Base-by-base conservation (phyloP, 2,113 vertebrate genomes). In the Eublepharis macularius region DNA sequence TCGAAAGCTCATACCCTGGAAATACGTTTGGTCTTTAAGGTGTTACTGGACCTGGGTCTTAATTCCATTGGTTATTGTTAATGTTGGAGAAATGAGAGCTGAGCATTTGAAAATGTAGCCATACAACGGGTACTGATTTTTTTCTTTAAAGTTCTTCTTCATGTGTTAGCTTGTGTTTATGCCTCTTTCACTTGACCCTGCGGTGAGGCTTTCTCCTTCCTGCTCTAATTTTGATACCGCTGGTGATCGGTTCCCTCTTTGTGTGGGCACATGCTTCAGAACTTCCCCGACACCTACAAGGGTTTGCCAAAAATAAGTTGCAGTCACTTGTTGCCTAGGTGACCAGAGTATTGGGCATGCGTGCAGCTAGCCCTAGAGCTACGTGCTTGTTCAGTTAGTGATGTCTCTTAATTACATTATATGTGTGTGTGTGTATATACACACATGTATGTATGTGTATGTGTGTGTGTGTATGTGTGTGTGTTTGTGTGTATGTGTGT, bases 291-390 rank as follows among this genome's bases (percentile, higher is more conserved):
- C 92, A 95, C 94, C 94, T 95, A 95, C 94, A 83, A 86, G 90
- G 91, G 90, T 94, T 85, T 93, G 86, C 94, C 91, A 94, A 96
- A 94, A 94, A 95, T 95, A 95, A 95, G 92, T 94, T 91, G 87
- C 91, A 92, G 92, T 95, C 77, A 84, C 93, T 94, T 93, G 92
- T 96, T 95, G 93, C 94, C 94, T 94, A 94, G 93, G 94, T 87
- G 94, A 95, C 86, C 82, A 88, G 63, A 87, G 90, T 85, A 89
- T 69, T 1, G 90, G 81, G 89, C 80, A 21, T 92, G 90, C 13
- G 82, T 7, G 2, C 86, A 87, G 63, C 73, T 88, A 70, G 80
- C 86, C 75, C 8, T 80, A 68, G 84, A 85, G 54, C 13, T 79
- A 34, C 54, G 6, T 89, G 86, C 47, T 85, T 91, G 17, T 93